Percentiles rank a stretch among this genome's conserved stretches.
Evolutionary conservation across 2,797 vertebrate species (phyloP).

Genomic region (Cyclura pinguis): DNA sequence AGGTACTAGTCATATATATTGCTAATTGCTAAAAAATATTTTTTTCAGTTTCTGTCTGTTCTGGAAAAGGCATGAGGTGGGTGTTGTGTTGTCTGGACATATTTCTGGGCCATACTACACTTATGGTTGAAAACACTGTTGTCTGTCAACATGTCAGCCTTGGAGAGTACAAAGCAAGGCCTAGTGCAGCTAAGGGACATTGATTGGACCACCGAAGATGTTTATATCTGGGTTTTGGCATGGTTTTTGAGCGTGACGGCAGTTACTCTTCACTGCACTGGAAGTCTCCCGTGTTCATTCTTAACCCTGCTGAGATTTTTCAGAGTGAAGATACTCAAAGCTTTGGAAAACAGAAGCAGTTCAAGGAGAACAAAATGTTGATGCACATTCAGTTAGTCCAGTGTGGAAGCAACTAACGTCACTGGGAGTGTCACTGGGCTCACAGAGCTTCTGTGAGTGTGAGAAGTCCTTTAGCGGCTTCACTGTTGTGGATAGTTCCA

Average conservation of each 20-base stretch:
- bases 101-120: neutral
- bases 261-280: neutral
- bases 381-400: too few relatives aligned
- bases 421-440: neutral
- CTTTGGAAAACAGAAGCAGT: neutral
- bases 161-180: neutral
- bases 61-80: neutral
- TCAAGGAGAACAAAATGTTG: neutral
- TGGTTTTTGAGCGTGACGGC: neutral
- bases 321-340: neutral
- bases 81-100: neutral
- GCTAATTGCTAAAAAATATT: neutral
- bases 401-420: neutral
- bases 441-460: neutral
- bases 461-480: neutral
- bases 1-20: conserved; percentile 81
- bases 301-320: neutral
- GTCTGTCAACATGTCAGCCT: too few relatives aligned
- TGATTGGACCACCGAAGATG: neutral
- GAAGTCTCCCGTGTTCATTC: neutral
- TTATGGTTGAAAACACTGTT: neutral
- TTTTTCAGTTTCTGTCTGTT: neutral
- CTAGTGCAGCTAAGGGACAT: neutral
- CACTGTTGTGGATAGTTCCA: neutral
- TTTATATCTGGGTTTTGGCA: neutral